phyloP scores from a whole-genome alignment of 2,797 vertebrate genomes.

The Paratrypauchen microcephalus region DNA sequence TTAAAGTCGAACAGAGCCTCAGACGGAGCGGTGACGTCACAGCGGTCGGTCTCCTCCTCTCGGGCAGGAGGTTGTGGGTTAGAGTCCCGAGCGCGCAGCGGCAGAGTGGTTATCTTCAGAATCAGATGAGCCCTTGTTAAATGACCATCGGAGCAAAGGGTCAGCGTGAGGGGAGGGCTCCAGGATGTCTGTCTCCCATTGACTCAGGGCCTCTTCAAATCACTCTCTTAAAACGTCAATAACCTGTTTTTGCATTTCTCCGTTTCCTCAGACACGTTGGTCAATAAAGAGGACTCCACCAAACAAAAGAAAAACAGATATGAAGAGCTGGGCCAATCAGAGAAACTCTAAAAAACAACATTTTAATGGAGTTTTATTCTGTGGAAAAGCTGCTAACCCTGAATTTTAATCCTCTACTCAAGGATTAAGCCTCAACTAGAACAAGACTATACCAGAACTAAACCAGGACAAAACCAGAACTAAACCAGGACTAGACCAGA shows the following conservation, averaged over 20 bases:
- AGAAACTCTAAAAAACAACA: not conserved
- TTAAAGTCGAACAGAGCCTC: no score
- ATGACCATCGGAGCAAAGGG: not conserved
- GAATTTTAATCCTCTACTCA: no score
- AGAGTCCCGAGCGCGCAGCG: not conserved
- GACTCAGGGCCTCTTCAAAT: not conserved
- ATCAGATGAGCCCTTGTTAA: not conserved
- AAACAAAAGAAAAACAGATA: no score
- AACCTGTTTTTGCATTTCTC: not conserved
- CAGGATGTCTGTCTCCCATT: slow-evolving; percentile 5
- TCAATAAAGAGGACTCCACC: not conserved
- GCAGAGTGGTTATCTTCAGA: not conserved
- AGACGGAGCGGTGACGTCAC: no score
- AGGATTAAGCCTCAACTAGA: no score
- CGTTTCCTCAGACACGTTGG: not conserved
- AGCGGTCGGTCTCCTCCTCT: not conserved
- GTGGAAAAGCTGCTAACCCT: no score
- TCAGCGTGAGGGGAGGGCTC: slow-evolving; percentile 1
- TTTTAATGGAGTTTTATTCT: no score
- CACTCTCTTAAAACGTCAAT: slow-evolving; percentile 5
- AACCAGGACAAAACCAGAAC: no score
- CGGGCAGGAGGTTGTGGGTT: not conserved
- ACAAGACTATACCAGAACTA: no score
- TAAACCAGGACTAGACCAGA: no score
- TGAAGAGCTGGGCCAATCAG: no score